A percentile compares a stretch with the other conserved stretches of the same genome.
These are phyloP conservation scores for Sepioteuthis lessoniana DNA, from an alignment of 2,888 invertebrate species.

Conservation along the genomic window DNA sequence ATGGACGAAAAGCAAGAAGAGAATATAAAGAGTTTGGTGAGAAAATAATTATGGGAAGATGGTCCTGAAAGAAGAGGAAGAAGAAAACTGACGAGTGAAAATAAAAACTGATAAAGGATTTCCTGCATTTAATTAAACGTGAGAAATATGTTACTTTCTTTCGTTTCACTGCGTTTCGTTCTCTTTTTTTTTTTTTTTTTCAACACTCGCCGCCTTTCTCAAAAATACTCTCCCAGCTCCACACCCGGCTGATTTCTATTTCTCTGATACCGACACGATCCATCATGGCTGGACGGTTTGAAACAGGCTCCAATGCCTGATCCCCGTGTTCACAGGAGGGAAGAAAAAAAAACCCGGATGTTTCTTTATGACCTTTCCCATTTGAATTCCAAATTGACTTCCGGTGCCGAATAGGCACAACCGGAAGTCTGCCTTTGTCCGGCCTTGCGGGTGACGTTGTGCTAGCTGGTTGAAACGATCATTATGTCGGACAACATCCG, in stretches of 20 bases:
- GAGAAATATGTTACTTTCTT: neutral
- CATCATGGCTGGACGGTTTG: constrained; percentile 6
- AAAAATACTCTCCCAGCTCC: neutral
- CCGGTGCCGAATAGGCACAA: neutral
- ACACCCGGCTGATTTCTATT: neutral
- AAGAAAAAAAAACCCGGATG: neutral
- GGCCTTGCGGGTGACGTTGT: constrained; percentile 18
- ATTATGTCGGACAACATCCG: constrained; percentile 9
- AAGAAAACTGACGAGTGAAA: neutral
- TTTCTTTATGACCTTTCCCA: constrained; percentile 11
- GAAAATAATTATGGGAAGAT: neutral
- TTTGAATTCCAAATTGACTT: constrained; percentile 33
- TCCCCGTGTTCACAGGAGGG: too few relatives aligned
- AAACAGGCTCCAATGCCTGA: constrained; percentile 11
- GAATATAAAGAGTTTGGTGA: neutral
- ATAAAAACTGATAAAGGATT: neutral
- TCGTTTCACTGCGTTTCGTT: neutral
- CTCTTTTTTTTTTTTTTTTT: neutral
- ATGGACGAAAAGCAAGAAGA: neutral
- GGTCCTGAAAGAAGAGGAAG: neutral
- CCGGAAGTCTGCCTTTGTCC: constrained; percentile 21
- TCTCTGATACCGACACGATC: neutral
- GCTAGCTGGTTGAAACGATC: constrained; percentile 23
- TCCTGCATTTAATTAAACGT: constrained; percentile 21
- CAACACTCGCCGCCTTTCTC: neutral